phyloP scores from a whole-genome alignment of 2,113 vertebrate species.

The Antechinus stuartii region DNA sequence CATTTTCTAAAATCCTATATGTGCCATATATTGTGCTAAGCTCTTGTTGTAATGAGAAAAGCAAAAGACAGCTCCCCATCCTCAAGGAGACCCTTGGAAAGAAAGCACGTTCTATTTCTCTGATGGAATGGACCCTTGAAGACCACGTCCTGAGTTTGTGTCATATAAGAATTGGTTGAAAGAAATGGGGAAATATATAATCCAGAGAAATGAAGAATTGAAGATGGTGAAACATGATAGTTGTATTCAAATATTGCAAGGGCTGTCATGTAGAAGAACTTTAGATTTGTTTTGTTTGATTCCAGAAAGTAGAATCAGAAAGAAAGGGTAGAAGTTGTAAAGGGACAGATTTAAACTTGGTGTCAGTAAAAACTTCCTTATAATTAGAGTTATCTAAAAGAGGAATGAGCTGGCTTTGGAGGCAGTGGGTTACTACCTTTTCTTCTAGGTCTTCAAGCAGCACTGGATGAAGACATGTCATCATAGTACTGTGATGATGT shows the following conservation, averaged over 20 bases:
- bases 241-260: background rate
- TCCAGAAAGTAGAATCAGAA: background rate
- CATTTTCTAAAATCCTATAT: background rate
- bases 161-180: background rate
- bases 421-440: no score
- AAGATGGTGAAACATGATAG: background rate
- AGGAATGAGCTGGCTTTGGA: background rate
- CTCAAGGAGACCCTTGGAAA: no score
- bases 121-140: background rate
- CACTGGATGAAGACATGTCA: background rate
- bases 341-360: background rate
- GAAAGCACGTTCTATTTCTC: no score
- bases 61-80: background rate
- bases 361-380: background rate
- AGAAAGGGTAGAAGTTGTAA: background rate
- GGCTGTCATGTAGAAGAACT: background rate
- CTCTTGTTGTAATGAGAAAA: background rate
- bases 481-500: no score
- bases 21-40: background rate
- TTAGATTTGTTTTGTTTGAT: background rate
- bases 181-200: background rate
- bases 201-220: background rate
- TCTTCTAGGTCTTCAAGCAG: background rate
- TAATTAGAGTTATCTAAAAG: background rate
- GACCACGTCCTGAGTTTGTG: background rate